Evolutionary conservation across 2,113 vertebrate genomes (phyloP), one percentile per base, ranked within the genome.

Genomic region (Lontra canadensis): DNA sequence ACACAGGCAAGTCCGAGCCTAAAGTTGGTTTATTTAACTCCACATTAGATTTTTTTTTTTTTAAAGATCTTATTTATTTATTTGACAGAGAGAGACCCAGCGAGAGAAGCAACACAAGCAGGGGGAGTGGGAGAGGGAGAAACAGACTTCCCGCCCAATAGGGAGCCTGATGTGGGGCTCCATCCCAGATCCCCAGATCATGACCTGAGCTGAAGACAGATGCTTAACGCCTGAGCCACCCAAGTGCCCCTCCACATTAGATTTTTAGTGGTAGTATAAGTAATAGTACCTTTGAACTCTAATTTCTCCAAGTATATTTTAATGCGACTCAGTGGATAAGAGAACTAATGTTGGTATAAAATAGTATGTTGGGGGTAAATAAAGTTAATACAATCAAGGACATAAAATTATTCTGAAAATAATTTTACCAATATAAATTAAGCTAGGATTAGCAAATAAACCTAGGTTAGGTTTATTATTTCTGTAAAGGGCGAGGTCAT

Each of bases 401-500:
- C 3, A 52, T 90, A 73, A 83, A 80, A n/a, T 93, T 92, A 69
- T 92, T 76, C 74, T 87, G 42, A 92, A 96, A 95, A 34, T 91
- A 88, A 80, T 85, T 90, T 96, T 92, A 83, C 23, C n/a, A 80
- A 2, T 90, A 23, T 96, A 95, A 89, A 79, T 63, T 92, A 92
- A 94, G 18, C 29, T 92, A 90, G 14, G 2, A 6, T 81, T 87
- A 90, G 49, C 69, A 97, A 39, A 49, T 90, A 74, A 82, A 82
- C 67, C n/a, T 65, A 29, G 14, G 21, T 90, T 76, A n/a, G 44
- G n/a, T 42, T 85, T 76, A 39, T 57, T 63, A 92, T 91, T 89
- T 94, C 47, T 83, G 3, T 82, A 76, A 81, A 83, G 34, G 52
- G 13, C 55, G 39, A 94, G 55, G 47, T 82, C 42, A 7, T 78